Evolutionary conservation across 2,888 invertebrate species (phyloP).

Genomic region (Dryomyza anilis): DNA sequence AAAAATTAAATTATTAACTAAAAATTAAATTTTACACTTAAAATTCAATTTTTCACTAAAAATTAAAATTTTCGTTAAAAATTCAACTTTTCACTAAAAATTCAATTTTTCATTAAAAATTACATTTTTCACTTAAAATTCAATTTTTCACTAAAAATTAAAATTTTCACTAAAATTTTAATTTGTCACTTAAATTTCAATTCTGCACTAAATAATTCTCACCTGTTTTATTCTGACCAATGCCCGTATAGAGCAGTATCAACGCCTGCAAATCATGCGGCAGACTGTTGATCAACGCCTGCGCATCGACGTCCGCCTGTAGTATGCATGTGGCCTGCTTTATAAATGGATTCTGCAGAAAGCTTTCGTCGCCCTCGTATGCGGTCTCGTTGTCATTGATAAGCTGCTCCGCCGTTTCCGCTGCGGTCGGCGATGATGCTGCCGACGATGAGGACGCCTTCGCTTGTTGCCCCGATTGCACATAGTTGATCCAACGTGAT

Average conservation of each 20-base stretch:
- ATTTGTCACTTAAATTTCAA: no score
- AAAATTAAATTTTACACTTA: no score
- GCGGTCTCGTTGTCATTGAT: conserved; percentile 49
- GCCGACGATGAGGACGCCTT: no score
- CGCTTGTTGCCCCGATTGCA: conserved; percentile 38
- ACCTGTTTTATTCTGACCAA: conserved; percentile 55
- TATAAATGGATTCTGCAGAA: conserved; percentile 60
- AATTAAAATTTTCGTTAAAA: no score
- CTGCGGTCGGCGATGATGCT: no score
- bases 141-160: no score
- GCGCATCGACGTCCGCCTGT: conserved; percentile 61
- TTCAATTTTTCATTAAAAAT: no score
- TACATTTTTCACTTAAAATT: no score
- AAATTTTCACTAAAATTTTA: no score
- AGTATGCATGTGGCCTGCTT: conserved; percentile 65
- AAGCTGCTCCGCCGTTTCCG: conserved; percentile 28
- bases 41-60: no score
- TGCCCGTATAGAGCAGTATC: conserved; percentile 65
- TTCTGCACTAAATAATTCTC: conserved; percentile 8
- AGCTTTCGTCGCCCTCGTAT: conserved; percentile 59
- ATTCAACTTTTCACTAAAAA: no score
- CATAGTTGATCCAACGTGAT: conserved; percentile 62
- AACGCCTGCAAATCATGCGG: conserved; percentile 65
- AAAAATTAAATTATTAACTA: no score
- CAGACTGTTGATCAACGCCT: conserved; percentile 58